Conservation (phyloP, 2,888 invertebrate species). For the Acanthoscelides obtectus region DNA sequence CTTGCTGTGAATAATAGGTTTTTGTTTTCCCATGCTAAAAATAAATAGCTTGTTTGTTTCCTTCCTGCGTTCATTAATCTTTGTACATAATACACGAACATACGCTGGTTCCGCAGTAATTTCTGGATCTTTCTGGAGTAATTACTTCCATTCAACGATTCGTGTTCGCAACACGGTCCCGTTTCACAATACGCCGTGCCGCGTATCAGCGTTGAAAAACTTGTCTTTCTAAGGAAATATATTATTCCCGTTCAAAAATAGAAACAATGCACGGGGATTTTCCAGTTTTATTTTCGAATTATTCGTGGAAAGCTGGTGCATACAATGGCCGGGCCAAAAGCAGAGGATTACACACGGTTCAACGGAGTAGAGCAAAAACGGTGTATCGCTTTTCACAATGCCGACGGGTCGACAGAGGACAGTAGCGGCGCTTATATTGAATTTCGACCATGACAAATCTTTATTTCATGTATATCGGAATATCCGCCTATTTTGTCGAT, state of each 20-base stretch:
- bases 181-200: not conserved
- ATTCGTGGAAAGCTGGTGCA: not conserved
- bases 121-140: not conserved
- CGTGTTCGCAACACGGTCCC: not conserved
- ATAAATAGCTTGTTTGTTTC: not conserved
- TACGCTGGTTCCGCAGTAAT: not conserved
- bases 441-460: too few relatives aligned
- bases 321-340: not conserved
- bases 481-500: too few relatives aligned
- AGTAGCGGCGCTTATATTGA: not conserved
- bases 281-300: not conserved
- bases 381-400: not conserved
- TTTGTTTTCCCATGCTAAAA: not conserved
- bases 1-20: not conserved
- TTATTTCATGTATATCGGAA: too few relatives aligned
- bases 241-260: not conserved
- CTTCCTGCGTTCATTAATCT: not conserved
- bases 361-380: not conserved
- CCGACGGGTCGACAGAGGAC: not conserved
- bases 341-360: not conserved
- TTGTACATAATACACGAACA: not conserved
- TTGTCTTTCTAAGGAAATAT: not conserved
- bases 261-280: not conserved
- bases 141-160: not conserved
- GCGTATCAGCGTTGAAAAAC: not conserved